These are phyloP conservation scores for Linhomoeus sp. DNA, from an alignment of 2,888 invertebrate genomes.

Conservation along the genomic window DNA sequence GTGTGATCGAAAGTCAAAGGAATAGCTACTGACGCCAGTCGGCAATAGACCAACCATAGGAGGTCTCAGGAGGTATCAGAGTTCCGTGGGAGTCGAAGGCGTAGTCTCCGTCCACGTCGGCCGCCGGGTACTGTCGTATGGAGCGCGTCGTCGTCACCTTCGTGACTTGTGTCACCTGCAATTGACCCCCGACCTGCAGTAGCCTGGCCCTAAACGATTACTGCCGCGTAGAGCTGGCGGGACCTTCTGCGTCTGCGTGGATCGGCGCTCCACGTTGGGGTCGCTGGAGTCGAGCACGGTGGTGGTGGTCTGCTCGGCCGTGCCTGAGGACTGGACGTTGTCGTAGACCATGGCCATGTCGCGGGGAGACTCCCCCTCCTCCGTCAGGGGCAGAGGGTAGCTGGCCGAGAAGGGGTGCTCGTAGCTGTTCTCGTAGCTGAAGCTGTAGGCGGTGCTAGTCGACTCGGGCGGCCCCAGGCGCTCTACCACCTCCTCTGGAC, in stretches of 20 bases:
- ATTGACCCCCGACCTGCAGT: no score
- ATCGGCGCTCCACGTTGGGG: slow-evolving; percentile 9
- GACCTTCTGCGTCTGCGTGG: slow-evolving; percentile 15
- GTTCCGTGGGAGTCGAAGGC: slow-evolving; percentile 20
- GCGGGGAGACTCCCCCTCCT: background rate
- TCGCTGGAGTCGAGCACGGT: background rate
- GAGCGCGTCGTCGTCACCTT: slow-evolving; percentile 26
- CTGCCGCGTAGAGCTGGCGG: background rate
- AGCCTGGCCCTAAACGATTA: no score
- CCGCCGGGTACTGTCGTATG: slow-evolving; percentile 12
- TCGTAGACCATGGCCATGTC: background rate
- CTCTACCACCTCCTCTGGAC: no score
- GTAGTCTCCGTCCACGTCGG: slow-evolving; percentile 14
- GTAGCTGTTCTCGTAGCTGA: slow-evolving; percentile 1
- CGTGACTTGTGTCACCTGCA: slow-evolving; percentile 24
- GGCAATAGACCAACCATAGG: background rate
- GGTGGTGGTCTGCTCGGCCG: no score
- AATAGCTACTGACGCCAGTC: no score
- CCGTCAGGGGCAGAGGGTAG: no score
- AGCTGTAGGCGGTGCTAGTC: slow-evolving; percentile 2
- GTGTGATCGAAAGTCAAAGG: no score
- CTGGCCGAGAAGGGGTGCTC: background rate
- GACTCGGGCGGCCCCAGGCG: slow-evolving; percentile 3
- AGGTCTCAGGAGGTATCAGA: background rate
- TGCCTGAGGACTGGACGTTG: background rate